A percentile compares a stretch with the other conserved stretches of the same genome.
Evolutionary conservation across 2,888 invertebrate genomes (phyloP).

Genomic region (Sycophila texana): DNA sequence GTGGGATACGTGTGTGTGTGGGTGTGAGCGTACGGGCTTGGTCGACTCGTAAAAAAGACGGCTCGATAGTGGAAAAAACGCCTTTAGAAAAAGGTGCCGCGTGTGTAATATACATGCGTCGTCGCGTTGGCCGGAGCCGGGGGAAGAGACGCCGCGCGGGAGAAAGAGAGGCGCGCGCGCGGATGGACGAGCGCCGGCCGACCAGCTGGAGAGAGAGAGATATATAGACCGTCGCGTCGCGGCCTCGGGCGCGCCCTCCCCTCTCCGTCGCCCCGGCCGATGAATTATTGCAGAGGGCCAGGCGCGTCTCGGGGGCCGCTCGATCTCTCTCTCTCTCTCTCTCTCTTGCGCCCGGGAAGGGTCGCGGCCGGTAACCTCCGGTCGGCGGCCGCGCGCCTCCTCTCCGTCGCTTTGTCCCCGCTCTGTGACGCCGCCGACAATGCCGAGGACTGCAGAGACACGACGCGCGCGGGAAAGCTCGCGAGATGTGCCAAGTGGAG

Average conservation of each 20-base stretch:
- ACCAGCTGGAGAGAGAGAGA: background rate
- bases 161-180: background rate
- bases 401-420: background rate
- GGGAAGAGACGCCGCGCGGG: too few species aligned
- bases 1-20: background rate
- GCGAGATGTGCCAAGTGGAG: background rate
- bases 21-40: background rate
- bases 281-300: too few species aligned
- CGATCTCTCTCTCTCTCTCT: too few species aligned
- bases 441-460: background rate
- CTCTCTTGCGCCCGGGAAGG: too few species aligned
- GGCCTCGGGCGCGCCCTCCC: too few species aligned
- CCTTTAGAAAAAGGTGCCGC: slow-evolving; percentile 8
- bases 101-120: slow-evolving; percentile 1
- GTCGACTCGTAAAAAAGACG: slow-evolving; percentile 26
- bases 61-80: slow-evolving; percentile 29
- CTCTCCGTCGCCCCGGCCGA: too few species aligned
- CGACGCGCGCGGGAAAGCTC: too few species aligned
- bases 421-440: background rate
- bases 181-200: background rate
- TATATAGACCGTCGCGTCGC: background rate
- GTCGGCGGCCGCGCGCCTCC: background rate
- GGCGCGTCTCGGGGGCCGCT: too few species aligned
- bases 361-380: too few species aligned
- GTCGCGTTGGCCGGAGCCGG: background rate